phyloP scores from a whole-genome alignment of 1,140 invertebrate species.

The Ceratosolen solmsi region DNA sequence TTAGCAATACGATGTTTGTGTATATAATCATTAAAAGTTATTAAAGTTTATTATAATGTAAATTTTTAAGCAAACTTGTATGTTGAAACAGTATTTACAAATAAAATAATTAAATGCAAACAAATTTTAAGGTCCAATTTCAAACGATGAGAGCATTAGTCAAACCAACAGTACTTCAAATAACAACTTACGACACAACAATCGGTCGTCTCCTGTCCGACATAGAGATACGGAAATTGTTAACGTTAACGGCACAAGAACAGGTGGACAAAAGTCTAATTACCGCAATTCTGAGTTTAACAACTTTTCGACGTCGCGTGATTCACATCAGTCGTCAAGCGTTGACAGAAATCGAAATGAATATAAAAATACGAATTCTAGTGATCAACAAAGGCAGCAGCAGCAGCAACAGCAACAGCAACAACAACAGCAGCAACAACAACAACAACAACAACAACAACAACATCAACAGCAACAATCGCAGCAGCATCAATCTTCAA shows the following conservation, averaged over 20 bases:
- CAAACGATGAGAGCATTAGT: constrained; percentile 3
- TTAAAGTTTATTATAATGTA: too few relatives aligned
- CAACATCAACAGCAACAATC: constrained; percentile 27
- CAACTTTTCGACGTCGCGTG: neutral
- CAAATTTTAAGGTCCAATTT: constrained; percentile 34
- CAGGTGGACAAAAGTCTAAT: constrained; percentile 28
- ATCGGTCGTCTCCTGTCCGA: constrained; percentile 36
- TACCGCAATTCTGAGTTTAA: constrained; percentile 36
- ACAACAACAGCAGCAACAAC: neutral
- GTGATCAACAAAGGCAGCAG: constrained; percentile 39
- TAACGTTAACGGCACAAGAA: constrained; percentile 16
- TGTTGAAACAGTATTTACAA: neutral
- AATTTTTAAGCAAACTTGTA: neutral
- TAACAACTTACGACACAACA: constrained; percentile 18
- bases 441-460: constrained; percentile 43
- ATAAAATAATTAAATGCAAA: neutral
- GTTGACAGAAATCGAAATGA: constrained; percentile 32
- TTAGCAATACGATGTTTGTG: too few relatives aligned
- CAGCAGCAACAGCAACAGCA: constrained; percentile 27
- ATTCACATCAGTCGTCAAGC: constrained; percentile 14
- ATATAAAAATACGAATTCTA: constrained; percentile 35
- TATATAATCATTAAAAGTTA: too few relatives aligned
- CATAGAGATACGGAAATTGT: constrained; percentile 30
- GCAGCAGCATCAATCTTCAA: constrained; percentile 32
- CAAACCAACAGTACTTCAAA: constrained; percentile 27